A percentile compares a stretch with the other conserved stretches of the same genome.
Evolutionary conservation across 2,113 vertebrate genomes (phyloP).

Genomic region (Struthio camelus): DNA sequence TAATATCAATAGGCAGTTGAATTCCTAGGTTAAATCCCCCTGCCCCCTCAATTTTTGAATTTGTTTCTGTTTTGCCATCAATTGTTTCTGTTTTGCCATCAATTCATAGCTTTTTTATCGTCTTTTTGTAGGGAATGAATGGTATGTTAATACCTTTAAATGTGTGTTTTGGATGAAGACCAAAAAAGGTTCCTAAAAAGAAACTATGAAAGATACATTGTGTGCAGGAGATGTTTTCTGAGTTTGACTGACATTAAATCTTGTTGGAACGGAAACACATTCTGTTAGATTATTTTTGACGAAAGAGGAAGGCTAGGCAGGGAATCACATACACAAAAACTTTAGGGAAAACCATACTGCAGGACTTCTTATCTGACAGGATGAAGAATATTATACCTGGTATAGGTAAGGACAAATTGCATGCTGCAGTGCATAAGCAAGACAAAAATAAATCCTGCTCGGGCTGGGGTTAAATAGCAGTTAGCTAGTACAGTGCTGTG

Average conservation of each 20-base stretch:
- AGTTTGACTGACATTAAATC: background rate
- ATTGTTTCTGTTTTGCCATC: background rate
- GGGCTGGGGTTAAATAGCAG: background rate
- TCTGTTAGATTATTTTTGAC: background rate
- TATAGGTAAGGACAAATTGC: background rate
- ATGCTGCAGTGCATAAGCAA: background rate
- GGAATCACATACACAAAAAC: background rate
- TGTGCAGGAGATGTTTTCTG: background rate
- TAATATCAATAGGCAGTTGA: background rate
- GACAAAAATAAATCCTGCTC: background rate
- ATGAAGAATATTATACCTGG: background rate
- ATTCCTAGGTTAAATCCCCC: background rate
- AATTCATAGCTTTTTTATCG: background rate
- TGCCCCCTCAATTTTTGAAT: background rate
- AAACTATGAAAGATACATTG: background rate
- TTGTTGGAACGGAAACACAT: background rate
- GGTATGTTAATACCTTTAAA: background rate
- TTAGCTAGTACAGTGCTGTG: background rate
- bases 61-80: background rate
- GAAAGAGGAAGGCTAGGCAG: background rate
- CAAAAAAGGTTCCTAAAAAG: background rate
- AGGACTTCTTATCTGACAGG: background rate
- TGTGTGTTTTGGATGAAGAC: background rate
- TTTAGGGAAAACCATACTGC: background rate
- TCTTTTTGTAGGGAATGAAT: background rate